Evolutionary conservation across 2,797 vertebrate species (phyloP).

Genomic region (Nyctalus aviator): DNA sequence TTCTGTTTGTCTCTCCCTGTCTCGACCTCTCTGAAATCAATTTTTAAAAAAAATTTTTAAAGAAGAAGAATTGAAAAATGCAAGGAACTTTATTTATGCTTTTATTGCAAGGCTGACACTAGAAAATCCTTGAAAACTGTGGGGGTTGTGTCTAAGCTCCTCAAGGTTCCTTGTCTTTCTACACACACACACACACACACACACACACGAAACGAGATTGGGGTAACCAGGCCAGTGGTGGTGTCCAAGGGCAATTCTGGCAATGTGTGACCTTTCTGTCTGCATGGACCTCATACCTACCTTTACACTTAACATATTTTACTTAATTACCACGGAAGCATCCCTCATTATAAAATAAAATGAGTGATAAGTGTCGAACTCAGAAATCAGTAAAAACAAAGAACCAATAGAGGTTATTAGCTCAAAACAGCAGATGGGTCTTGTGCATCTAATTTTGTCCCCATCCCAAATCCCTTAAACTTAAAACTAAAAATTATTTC

Average conservation of each 20-base stretch:
- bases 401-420: constrained; percentile 35
- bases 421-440: constrained; percentile 51
- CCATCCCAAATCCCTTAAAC: constrained; percentile 15
- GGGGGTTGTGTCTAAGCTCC: background rate
- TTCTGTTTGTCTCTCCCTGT: too few relatives aligned
- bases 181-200: background rate
- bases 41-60: background rate
- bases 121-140: background rate
- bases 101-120: background rate
- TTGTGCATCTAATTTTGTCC: constrained; percentile 11
- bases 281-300: background rate
- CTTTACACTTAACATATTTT: background rate
- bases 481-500: constrained; percentile 15
- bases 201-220: background rate
- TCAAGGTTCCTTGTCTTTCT: background rate
- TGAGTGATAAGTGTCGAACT: background rate
- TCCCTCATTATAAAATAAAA: constrained; percentile 57
- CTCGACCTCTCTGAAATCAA: too few relatives aligned
- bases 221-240: background rate
- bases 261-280: background rate
- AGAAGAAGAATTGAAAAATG: background rate
- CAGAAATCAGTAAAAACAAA: constrained; percentile 45
- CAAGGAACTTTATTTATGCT: background rate
- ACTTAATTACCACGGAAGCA: constrained; percentile 37
- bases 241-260: background rate